These are phyloP conservation scores for Potamilus streckersoni DNA, from an alignment of 1,140 invertebrate species.

Conservation along the genomic window DNA sequence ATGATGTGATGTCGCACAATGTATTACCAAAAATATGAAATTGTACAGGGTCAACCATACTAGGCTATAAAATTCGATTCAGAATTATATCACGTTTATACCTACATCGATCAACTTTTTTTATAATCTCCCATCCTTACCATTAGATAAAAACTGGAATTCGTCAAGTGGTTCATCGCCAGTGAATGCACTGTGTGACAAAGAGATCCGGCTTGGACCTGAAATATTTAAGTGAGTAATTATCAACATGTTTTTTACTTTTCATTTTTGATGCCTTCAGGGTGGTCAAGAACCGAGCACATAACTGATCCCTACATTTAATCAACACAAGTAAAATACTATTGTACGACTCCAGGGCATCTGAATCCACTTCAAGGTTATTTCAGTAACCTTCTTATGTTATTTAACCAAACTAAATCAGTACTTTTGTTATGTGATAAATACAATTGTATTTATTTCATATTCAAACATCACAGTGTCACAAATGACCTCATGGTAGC, in stretches of 20 bases:
- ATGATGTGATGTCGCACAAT: neutral
- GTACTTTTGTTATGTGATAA: too few relatives aligned
- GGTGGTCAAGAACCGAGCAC: too few relatives aligned
- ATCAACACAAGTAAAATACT: neutral
- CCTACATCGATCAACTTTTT: neutral
- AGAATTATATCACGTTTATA: neutral
- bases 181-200: conserved; percentile 36
- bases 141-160: conserved; percentile 63
- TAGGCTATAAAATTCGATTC: too few relatives aligned
- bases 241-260: neutral
- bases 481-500: too few relatives aligned
- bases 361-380: too few relatives aligned
- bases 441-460: too few relatives aligned
- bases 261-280: neutral
- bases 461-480: too few relatives aligned
- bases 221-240: conserved; percentile 6
- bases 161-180: conserved; percentile 45
- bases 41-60: too few relatives aligned
- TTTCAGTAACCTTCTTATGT: too few relatives aligned
- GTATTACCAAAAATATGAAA: too few relatives aligned
- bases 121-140: conserved; percentile 67
- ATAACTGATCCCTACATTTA: neutral
- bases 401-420: too few relatives aligned
- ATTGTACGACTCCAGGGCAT: too few relatives aligned
- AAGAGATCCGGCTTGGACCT: conserved; percentile 56